A percentile compares a stretch with the other conserved stretches of the same genome.
Conservation (phyloP, 1,140 invertebrate genomes). For the Leptinotarsa lineolata region DNA sequence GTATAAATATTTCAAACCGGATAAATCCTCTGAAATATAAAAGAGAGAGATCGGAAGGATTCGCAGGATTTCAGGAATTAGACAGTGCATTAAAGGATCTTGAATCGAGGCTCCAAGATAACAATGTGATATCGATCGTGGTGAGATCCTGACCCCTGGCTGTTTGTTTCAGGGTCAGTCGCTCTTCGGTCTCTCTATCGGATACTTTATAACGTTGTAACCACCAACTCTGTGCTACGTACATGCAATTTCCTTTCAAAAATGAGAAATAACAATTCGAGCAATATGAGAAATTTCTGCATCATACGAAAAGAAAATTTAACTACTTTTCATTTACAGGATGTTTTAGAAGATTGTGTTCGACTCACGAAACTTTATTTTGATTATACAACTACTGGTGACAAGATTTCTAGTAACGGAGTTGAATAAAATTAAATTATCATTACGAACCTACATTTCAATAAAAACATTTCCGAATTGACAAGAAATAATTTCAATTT, state of each 20-base stretch:
- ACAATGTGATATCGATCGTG: constrained; percentile 10
- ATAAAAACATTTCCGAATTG: too few species aligned
- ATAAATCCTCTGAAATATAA: constrained; percentile 1
- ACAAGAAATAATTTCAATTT: too few species aligned
- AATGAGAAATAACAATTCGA: too few species aligned
- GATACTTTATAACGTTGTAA: background rate
- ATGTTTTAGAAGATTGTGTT: too few species aligned
- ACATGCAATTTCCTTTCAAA: background rate
- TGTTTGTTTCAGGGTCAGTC: constrained; percentile 12
- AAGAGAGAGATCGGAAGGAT: background rate
- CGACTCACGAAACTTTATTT: too few species aligned
- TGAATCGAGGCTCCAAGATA: constrained; percentile 17
- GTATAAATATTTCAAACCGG: background rate
- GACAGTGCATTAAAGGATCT: constrained; percentile 7
- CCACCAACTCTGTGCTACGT: background rate
- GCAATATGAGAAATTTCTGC: too few species aligned
- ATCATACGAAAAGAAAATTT: too few species aligned
- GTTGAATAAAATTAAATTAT: too few species aligned
- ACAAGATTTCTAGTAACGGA: too few species aligned
- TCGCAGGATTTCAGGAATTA: constrained; percentile 9
- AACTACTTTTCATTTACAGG: too few species aligned
- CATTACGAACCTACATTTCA: too few species aligned
- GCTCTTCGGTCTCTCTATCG: background rate
- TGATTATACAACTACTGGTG: too few species aligned
- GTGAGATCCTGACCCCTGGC: background rate